These are phyloP conservation scores for Phylloscopus trochilus DNA, from an alignment of 2,113 vertebrate genomes.

Conservation along the genomic window DNA sequence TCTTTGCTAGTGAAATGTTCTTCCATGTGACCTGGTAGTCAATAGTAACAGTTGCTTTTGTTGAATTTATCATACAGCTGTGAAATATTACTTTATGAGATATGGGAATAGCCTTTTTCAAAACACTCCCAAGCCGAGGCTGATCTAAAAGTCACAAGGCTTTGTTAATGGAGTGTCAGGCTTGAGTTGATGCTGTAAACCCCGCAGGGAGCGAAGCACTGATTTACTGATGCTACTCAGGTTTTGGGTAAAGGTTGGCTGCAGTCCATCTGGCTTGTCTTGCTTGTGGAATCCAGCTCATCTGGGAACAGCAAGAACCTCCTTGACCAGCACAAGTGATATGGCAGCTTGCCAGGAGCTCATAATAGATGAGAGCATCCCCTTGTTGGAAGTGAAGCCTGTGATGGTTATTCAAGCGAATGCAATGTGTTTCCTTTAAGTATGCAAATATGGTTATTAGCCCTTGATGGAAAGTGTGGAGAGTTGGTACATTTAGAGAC, in stretches of 20 bases:
- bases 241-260: slow-evolving; percentile 24
- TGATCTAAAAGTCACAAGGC: neutral
- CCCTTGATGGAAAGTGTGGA: slow-evolving; percentile 10
- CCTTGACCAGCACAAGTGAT: slow-evolving; percentile 19
- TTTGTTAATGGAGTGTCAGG: slow-evolving; percentile 1
- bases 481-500: neutral
- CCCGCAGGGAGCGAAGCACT: neutral
- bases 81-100: neutral
- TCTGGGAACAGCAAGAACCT: slow-evolving; percentile 37
- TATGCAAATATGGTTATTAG: slow-evolving; percentile 39
- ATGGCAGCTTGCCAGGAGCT: slow-evolving; percentile 21
- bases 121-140: neutral
- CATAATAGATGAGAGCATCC: slow-evolving; percentile 25
- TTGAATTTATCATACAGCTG: neutral
- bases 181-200: neutral
- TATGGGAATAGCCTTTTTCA: neutral
- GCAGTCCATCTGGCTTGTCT: slow-evolving; percentile 16
- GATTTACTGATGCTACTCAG: slow-evolving; percentile 33
- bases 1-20: neutral
- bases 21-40: neutral
- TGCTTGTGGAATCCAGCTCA: neutral
- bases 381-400: neutral
- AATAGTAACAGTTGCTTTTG: neutral
- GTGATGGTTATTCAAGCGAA: slow-evolving; percentile 20
- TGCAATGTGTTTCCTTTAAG: slow-evolving; percentile 1